These are phyloP conservation scores for Drosophila baimaii DNA, from an alignment of 1,140 invertebrate species.

Conservation along the genomic window DNA sequence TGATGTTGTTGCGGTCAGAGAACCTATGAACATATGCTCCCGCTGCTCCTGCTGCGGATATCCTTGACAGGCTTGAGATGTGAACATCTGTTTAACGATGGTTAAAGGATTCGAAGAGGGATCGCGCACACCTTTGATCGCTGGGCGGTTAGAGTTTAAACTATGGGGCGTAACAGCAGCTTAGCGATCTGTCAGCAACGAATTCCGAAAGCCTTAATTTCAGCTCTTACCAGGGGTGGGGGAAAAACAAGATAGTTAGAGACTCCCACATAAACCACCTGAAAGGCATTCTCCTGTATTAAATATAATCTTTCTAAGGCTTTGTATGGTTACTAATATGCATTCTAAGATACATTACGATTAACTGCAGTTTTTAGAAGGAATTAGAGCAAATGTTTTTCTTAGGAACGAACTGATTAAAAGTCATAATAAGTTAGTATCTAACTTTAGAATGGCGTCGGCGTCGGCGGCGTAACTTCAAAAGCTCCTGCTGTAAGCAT, in stretches of 20 bases:
- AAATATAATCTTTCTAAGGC: too few relatives aligned
- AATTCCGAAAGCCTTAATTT: too few relatives aligned
- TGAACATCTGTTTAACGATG: slow-evolving; percentile 31
- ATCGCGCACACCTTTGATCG: neutral
- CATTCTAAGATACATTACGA: too few relatives aligned
- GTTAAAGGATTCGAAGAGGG: slow-evolving; percentile 17
- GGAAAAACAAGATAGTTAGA: too few relatives aligned
- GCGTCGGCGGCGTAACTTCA: neutral
- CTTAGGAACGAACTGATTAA: too few relatives aligned
- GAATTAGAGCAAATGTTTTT: too few relatives aligned
- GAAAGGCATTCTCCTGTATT: too few relatives aligned
- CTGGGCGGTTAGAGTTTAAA: neutral
- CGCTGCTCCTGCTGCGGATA: slow-evolving; percentile 60
- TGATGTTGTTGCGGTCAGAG: slow-evolving; percentile 49
- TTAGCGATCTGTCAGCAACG: slow-evolving; percentile 31
- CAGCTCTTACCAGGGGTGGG: too few relatives aligned
- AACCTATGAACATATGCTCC: slow-evolving; percentile 31
- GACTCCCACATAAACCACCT: too few relatives aligned
- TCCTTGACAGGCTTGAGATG: slow-evolving; percentile 67
- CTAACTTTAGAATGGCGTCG: neutral
- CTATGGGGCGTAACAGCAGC: slow-evolving; percentile 11
- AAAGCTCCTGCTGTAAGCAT: neutral
- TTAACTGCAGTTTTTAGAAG: too few relatives aligned
- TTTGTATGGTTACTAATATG: too few relatives aligned
- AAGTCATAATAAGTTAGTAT: neutral